Percentiles rank a stretch among this genome's conserved stretches.
These are phyloP conservation scores for Dryas iulia DNA, from an alignment of 1,140 invertebrate species.

Conservation along the genomic window DNA sequence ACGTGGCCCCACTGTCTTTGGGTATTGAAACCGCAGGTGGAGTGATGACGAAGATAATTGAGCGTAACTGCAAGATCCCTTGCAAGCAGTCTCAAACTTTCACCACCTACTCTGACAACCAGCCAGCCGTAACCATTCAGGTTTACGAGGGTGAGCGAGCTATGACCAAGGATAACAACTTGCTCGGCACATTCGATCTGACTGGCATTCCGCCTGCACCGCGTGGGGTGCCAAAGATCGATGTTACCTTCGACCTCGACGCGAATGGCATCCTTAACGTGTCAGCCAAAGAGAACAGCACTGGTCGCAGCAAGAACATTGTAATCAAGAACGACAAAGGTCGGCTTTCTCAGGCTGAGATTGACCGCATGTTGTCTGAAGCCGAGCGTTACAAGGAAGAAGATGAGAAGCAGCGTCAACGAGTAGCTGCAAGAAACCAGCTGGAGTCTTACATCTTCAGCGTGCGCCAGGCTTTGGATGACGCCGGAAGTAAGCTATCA, in stretches of 20 bases:
- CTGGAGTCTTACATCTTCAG: conserved; percentile 91
- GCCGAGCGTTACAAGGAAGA: conserved; percentile 86
- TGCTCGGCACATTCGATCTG: conserved; percentile 89
- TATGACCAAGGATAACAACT: conserved; percentile 90
- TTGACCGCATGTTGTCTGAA: conserved; percentile 93
- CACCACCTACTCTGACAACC: conserved; percentile 86
- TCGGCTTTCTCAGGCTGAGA: conserved; percentile 93
- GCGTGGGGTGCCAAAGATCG: conserved; percentile 90
- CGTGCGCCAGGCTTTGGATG: conserved; percentile 84
- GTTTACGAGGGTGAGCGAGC: conserved; percentile 52
- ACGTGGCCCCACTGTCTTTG: conserved; percentile 81
- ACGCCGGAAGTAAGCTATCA: conserved; percentile 77
- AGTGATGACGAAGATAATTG: conserved; percentile 84
- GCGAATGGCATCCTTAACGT: conserved; percentile 88
- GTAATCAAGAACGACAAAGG: conserved; percentile 97
- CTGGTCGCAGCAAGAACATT: conserved; percentile 88
- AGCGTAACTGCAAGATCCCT: conserved; percentile 82
- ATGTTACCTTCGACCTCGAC: conserved; percentile 85
- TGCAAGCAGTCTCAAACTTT: conserved; percentile 84
- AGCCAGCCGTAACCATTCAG: conserved; percentile 85
- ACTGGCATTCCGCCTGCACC: conserved; percentile 61
- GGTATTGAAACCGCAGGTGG: conserved; percentile 83
- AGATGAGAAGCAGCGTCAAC: conserved; percentile 84
- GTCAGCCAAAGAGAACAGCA: conserved; percentile 82
- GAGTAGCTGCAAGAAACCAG: conserved; percentile 88